These are phyloP conservation scores for Ancistrus triradiatus DNA, from an alignment of 2,113 vertebrate genomes.

Conservation along the genomic window DNA sequence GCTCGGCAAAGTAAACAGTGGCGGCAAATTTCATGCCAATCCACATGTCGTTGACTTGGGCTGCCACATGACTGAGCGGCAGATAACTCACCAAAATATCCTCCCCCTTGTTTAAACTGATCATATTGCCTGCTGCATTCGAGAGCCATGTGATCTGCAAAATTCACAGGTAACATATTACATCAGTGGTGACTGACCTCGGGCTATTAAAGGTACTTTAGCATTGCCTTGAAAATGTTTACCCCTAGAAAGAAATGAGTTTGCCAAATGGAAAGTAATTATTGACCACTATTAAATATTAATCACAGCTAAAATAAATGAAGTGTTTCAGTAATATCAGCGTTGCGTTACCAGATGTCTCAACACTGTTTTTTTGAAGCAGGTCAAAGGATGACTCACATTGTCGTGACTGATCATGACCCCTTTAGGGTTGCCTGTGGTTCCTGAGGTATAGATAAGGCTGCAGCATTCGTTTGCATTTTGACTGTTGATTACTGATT, in stretches of 20 bases:
- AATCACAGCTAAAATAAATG: too few relatives aligned
- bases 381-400: constrained; percentile 55
- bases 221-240: too few relatives aligned
- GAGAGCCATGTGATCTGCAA: constrained; percentile 70
- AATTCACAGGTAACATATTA: background rate
- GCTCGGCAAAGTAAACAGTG: constrained; percentile 65
- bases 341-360: background rate
- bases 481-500: constrained; percentile 61
- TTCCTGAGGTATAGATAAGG: constrained; percentile 74
- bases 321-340: too few relatives aligned
- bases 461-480: constrained; percentile 72
- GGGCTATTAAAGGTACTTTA: too few relatives aligned
- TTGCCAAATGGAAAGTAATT: too few relatives aligned
- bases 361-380: background rate
- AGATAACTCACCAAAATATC: constrained; percentile 63
- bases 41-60: constrained; percentile 74
- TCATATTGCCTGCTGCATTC: background rate
- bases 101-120: background rate
- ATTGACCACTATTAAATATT: too few relatives aligned
- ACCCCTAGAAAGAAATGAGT: too few relatives aligned
- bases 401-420: constrained; percentile 81
- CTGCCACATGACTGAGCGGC: constrained; percentile 72
- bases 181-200: too few relatives aligned
- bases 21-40: constrained; percentile 53
- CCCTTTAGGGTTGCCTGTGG: constrained; percentile 71